These are phyloP conservation scores for Bombus waltoni DNA, from an alignment of 1,140 invertebrate genomes.

Conservation along the genomic window DNA sequence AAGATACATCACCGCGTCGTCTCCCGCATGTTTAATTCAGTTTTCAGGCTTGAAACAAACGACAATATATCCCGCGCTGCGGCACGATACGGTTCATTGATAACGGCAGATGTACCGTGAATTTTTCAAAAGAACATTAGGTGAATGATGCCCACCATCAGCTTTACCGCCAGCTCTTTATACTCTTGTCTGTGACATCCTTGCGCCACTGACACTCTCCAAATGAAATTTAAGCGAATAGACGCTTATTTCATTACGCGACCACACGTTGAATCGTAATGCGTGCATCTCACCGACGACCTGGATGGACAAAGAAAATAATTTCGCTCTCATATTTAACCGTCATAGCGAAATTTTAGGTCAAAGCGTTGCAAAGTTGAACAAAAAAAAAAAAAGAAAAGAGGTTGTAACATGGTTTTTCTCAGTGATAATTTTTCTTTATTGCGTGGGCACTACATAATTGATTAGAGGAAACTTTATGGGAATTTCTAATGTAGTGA, in stretches of 20 bases:
- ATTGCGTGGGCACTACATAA: too few species aligned
- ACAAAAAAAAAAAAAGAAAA: too few species aligned
- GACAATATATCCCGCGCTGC: neutral
- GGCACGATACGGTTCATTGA: slow-evolving; percentile 54
- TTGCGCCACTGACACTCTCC: slow-evolving; percentile 51
- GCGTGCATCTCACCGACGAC: slow-evolving; percentile 36
- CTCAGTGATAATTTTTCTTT: neutral
- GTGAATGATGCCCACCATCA: slow-evolving; percentile 7
- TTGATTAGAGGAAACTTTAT: too few species aligned
- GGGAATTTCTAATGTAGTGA: too few species aligned
- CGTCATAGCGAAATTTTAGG: neutral
- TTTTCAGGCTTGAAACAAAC: neutral
- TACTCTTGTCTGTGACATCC: neutral
- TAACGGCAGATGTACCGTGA: slow-evolving; percentile 43
- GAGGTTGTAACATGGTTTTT: neutral
- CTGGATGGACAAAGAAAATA: neutral
- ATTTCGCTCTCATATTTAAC: neutral
- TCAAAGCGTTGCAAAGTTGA: too few species aligned
- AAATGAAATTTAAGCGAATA: slow-evolving; percentile 68
- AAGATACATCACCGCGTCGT: neutral
- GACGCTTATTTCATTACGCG: slow-evolving; percentile 70
- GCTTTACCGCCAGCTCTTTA: slow-evolving; percentile 30
- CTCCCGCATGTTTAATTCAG: neutral
- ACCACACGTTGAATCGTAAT: slow-evolving; percentile 67
- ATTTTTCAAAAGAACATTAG: slow-evolving; percentile 46